Conservation (phyloP, 2,113 vertebrate genomes). For the Prunella himalayana region DNA sequence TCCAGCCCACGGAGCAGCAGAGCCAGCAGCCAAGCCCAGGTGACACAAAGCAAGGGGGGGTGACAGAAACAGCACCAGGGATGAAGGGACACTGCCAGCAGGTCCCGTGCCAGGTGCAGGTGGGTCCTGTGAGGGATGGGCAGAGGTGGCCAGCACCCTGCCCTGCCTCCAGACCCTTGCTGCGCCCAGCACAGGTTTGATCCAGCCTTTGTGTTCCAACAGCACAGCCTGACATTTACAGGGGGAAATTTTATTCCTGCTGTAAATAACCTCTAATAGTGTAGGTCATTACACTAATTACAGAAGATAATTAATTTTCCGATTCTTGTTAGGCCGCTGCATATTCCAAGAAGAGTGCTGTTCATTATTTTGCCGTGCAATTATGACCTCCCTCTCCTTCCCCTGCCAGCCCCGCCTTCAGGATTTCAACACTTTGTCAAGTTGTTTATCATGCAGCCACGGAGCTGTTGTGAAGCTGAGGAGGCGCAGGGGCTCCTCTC, state of each 20-base stretch:
- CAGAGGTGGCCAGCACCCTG: background rate
- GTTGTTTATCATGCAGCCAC: constrained; percentile 32
- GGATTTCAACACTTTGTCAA: constrained; percentile 22
- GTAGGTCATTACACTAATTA: constrained; percentile 75
- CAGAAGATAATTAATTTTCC: constrained; percentile 73
- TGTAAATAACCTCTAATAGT: constrained; percentile 74
- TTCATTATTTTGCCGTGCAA: constrained; percentile 43
- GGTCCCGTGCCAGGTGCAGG: background rate
- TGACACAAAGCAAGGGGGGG: background rate
- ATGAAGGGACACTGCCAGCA: background rate
- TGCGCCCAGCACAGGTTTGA: background rate
- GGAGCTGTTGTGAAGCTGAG: background rate
- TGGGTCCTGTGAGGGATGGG: background rate
- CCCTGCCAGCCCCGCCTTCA: constrained; percentile 16
- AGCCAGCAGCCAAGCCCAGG: background rate
- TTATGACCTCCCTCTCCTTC: constrained; percentile 17
- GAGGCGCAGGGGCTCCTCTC: background rate
- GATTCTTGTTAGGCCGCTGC: constrained; percentile 53
- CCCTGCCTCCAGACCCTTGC: background rate
- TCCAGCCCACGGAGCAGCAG: fast-evolving
- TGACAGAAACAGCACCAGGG: fast-evolving
- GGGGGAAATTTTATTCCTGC: constrained; percentile 68
- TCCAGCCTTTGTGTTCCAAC: background rate
- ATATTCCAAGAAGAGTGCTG: constrained; percentile 53
- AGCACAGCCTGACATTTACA: constrained; percentile 52